These are phyloP conservation scores for Saturnia japonica DNA, from an alignment of 2,888 invertebrate species.

Conservation along the genomic window DNA sequence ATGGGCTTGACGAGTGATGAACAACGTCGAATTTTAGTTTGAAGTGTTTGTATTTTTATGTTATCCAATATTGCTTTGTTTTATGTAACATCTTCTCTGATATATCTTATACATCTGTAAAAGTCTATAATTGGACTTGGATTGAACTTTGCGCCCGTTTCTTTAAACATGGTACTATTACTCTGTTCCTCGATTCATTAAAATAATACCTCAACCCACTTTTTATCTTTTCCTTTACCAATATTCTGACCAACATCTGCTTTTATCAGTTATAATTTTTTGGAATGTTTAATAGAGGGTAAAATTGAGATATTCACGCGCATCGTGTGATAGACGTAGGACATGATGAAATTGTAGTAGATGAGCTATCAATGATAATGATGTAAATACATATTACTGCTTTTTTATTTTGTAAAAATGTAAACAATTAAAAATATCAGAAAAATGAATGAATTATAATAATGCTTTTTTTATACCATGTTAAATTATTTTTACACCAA, in stretches of 20 bases:
- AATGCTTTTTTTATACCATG: too few species aligned
- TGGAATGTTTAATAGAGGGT: too few species aligned
- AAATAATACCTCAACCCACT: background rate
- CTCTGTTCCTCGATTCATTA: background rate
- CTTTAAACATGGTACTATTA: background rate
- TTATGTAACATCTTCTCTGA: background rate
- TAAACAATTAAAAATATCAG: too few species aligned
- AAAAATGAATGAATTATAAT: too few species aligned
- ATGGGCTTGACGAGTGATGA: constrained; percentile 4
- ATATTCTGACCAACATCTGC: background rate
- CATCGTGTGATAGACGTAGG: too few species aligned
- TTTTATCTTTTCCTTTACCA: background rate
- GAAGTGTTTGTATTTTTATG: background rate
- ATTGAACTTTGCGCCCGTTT: background rate
- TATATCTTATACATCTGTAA: background rate
- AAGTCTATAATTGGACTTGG: background rate
- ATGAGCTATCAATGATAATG: too few species aligned
- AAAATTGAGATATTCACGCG: too few species aligned
- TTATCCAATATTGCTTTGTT: background rate
- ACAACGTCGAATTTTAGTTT: constrained; percentile 9
- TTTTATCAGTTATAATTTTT: background rate
- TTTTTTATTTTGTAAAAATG: too few species aligned
- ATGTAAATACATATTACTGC: too few species aligned
- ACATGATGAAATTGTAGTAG: too few species aligned
- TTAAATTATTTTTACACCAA: too few species aligned